Base-by-base conservation (phyloP, 2,888 invertebrate genomes). In the Drosophila buzzatii region DNA sequence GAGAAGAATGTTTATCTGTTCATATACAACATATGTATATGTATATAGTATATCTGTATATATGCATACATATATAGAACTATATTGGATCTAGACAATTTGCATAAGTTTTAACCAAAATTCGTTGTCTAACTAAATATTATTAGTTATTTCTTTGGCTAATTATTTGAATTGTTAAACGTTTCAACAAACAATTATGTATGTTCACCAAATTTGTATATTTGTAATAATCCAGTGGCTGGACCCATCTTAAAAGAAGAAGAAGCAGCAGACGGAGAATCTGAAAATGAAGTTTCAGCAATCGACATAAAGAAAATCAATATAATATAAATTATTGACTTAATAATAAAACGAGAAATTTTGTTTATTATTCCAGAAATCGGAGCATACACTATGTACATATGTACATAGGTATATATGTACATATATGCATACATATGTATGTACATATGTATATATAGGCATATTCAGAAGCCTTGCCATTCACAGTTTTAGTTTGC, bases 291-390 rank as follows among this genome's bases (percentile, higher is more conserved):
- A 6, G 64, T n/a, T n/a, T n/a, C n/a, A n/a, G 20, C 18, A 0
- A 31, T 16, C 20, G 14, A 51, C 9, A n/a, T 51, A 27, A 39
- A 14, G 49, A 41, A 12, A 39, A 62, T 35, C 12, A 44, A 27
- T 8, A 41, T 27, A 52, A 65, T 23, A 44, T 53, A 66, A 66
- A 66, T 66, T 66, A 66, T 65, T 66, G 52, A 66, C 31, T 20
- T 10, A 0, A n/a, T 31, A 31, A 35, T 14, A 14, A n/a, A 31
- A 65, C 8, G 12, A 35, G 1, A 35, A 2, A 35, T 2, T 3
- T 33, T 33, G n/a, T 41, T 8, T 39, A 14, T 39, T 39, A 7
- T 18, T 49, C 23, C 6, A 53, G 23, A 16, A 31, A n/a, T n/a
- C 14, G 9, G 9, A 18, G 6, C 3, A 9, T 42, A 42, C 7